phyloP scores from a whole-genome alignment of 2,797 vertebrate genomes.

The Nyctibius grandis region DNA sequence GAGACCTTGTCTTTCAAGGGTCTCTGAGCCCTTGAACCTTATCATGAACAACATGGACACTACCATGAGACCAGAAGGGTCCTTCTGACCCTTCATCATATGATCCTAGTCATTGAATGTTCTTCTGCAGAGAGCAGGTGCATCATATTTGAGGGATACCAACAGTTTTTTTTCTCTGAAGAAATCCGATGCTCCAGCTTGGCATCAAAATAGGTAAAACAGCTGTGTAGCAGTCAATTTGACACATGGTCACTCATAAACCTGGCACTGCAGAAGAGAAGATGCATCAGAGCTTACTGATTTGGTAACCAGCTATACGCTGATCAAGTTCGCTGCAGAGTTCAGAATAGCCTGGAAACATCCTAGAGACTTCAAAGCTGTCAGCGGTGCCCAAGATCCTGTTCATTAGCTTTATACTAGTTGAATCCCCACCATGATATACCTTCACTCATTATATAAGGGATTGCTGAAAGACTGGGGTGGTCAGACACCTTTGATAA shows the following conservation, averaged over 20 bases:
- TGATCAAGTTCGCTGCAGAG: neutral
- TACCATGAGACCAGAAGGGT: neutral
- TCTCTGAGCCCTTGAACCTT: neutral
- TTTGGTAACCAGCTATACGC: neutral
- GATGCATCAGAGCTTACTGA: neutral
- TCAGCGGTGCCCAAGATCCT: neutral
- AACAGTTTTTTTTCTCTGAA: neutral
- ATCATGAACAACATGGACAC: neutral
- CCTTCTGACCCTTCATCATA: neutral
- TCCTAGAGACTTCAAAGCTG: neutral
- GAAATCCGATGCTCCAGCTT: neutral
- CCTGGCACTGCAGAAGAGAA: neutral
- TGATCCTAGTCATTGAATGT: neutral
- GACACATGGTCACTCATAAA: neutral
- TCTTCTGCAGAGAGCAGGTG: neutral
- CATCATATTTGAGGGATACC: neutral
- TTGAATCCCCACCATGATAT: accelerated
- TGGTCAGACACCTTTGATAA: neutral
- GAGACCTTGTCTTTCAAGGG: neutral
- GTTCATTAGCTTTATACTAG: neutral
- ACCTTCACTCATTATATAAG: neutral
- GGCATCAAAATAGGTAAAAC: neutral
- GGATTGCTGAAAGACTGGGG: neutral
- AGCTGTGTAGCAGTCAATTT: neutral
- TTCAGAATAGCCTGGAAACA: neutral